Base-by-base conservation (phyloP, 2,888 invertebrate genomes). In the Proisotoma minuta region DNA sequence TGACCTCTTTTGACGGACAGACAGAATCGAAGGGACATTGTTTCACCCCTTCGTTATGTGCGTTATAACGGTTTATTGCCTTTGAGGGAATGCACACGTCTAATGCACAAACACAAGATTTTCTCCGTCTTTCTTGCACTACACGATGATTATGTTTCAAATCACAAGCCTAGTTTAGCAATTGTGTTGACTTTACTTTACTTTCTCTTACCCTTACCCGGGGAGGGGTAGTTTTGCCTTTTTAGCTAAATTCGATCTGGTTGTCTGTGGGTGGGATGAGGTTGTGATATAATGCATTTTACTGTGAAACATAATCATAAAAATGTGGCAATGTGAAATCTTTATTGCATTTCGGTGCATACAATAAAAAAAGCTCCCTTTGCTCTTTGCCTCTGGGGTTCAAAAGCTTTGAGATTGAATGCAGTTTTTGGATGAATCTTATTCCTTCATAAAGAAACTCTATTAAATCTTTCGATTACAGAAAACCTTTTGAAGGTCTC, bases 261-360 rank as follows among this genome's bases (percentile, higher is more conserved):
- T 52, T 52, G 52, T 29, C 28, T 20, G 52, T 52, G 52, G 28
- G 29, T 52, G 52, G 52, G 52, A 52, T 52, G 27, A 24, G 8
- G 34, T 34, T 15, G 34, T 34, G 34, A 34, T 34, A 8, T 34
- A 34, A 34, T 34, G 34, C 49, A 15, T 5, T 4, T 49, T 8
- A 49, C 24, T 20, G 3, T 24, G 23, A 24, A 20, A 24, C 15
- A 52, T 52, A 52, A 52, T 52, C 52, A 29, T 52, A 52, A 52
- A 52, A 52, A 27, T 28, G 24, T 26, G 15, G 52, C 27, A 52
- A 52, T 52, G 52, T 52, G 52, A 52, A 29, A 52, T 52, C 52
- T 52, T 52, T 52, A 52, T 52, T 52, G 52, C 52, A 52, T n/a
- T 52, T 52, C 26, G 12, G 52, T 52, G 29, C 52, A 52, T 28